phyloP scores from a whole-genome alignment of 2,888 invertebrate genomes.

The Diloba caeruleocephala region DNA sequence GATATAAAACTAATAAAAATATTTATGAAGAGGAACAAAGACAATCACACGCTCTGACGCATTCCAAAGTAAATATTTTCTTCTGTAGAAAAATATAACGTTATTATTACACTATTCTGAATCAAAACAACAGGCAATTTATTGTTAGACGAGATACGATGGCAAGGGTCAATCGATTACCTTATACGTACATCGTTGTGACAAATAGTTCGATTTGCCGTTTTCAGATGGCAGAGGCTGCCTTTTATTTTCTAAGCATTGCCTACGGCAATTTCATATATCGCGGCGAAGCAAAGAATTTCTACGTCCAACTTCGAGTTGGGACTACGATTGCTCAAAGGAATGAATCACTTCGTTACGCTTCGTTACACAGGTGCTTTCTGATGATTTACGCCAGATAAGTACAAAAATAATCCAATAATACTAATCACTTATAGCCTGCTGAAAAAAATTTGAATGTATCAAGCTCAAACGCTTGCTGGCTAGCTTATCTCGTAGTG shows the following conservation, averaged over 20 bases:
- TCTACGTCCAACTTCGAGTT: conserved; percentile 53
- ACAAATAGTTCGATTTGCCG: conserved; percentile 73
- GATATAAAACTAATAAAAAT: no score
- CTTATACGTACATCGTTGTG: conserved; percentile 58
- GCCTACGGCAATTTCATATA: conserved; percentile 58
- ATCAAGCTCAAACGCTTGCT: no score
- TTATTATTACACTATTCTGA: conserved; percentile 37
- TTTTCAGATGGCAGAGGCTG: conserved; percentile 60
- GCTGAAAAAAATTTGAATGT: no score
- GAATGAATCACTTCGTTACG: conserved; percentile 46
- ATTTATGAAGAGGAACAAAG: conserved; percentile 21
- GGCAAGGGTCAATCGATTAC: conserved; percentile 67
- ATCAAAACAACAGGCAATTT: conserved; percentile 66
- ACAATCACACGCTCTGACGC: conserved; percentile 18
- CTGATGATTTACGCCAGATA: conserved; percentile 5
- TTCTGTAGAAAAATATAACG: conserved; percentile 43
- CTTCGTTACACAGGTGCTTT: conserved; percentile 45
- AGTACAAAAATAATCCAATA: conserved; percentile 2
- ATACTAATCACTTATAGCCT: no score
- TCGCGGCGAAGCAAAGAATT: conserved; percentile 51
- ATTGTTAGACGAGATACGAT: conserved; percentile 58
- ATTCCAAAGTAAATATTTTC: conserved; percentile 13
- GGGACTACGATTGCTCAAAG: conserved; percentile 59
- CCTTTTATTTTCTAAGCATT: conserved; percentile 62
- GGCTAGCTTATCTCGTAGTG: no score